These are phyloP conservation scores for Nomada goodeniana DNA, from an alignment of 2,888 invertebrate species.

Conservation along the genomic window DNA sequence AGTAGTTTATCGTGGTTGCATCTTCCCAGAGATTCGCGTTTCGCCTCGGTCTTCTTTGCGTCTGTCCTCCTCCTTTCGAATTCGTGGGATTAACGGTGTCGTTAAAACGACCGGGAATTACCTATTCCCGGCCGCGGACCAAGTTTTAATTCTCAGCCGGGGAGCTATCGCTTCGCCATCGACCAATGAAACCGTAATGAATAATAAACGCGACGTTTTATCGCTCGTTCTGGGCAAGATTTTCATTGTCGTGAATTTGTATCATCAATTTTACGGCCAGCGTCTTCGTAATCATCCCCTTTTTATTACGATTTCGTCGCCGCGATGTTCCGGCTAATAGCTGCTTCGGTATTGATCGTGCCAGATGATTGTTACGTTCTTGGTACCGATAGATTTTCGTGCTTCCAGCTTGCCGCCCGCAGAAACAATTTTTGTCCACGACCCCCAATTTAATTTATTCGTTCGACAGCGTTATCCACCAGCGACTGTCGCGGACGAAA, in stretches of 20 bases:
- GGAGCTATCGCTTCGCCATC: constrained; percentile 21
- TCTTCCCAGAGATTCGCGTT: constrained; percentile 30
- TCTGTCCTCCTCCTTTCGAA: background rate
- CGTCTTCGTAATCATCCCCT: background rate
- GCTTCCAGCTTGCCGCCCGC: background rate
- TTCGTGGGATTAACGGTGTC: constrained; percentile 40
- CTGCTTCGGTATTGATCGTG: background rate
- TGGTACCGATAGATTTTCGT: no score
- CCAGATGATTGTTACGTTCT: background rate
- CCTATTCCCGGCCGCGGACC: constrained; percentile 16
- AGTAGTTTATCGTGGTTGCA: constrained; percentile 35
- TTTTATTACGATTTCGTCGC: background rate
- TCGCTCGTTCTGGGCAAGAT: background rate
- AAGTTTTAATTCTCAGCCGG: constrained; percentile 33
- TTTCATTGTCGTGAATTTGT: constrained; percentile 14
- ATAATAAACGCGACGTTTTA: constrained; percentile 34
- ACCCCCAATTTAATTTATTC: background rate
- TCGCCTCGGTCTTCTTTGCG: constrained; percentile 32
- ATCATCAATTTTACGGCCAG: constrained; percentile 3
- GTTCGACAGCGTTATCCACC: background rate
- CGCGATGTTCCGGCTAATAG: background rate
- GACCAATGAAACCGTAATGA: constrained; percentile 35
- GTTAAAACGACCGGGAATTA: constrained; percentile 32
- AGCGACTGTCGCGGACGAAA: constrained; percentile 9
- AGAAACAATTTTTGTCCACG: background rate